Evolutionary conservation across 2,113 vertebrate genomes (phyloP), one percentile per base, ranked within the genome.

Genomic region (Callipepla californica): DNA sequence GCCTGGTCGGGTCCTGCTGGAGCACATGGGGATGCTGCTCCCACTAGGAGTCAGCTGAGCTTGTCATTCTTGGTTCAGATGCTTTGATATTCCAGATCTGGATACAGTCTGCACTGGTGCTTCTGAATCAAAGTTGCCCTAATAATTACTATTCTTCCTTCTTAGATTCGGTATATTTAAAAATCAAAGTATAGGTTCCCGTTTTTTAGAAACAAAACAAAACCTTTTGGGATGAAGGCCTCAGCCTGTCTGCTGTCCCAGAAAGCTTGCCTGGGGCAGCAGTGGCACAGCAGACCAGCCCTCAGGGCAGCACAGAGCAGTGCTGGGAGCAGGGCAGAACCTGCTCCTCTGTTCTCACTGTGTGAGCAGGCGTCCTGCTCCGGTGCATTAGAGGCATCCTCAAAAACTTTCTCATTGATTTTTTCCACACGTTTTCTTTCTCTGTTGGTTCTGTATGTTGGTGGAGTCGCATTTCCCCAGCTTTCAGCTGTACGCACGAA

Each of bases 351-450:
- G 1, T 50, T 75, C 82, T 74, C 1, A 0, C 74, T 4, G 5
- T 34, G 73, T 61, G 44, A 93, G 47, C 9, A 58, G 61, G 65
- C 53, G 72, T 86, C 90, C 92, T 53, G 40, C 88, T 93, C 88
- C 80, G 79, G 61, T 53, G 38, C n/a, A 65, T 91, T 65, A 68
- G 68, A 90, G 68, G 45, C 0, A 9, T 82, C 61, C 93, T 57
- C 89, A 80, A 74, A 92, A 94, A 94, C 62, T 75, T 69, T 42
- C 53, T 84, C 90, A 90, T 79, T 90, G 44, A 84, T 86, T 92
- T 95, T 93, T 96, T 92, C 94, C 85, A 84, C 79, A 84, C 18
- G 23, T 92, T 95, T 79, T 93, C 87, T 69, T 84, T 91, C 85
- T 88, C 87, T 88, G 57, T 45, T 73, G 26, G 80, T 90, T 73